Conservation (phyloP, 2,113 vertebrate species). For the Coracopsis vasa region DNA sequence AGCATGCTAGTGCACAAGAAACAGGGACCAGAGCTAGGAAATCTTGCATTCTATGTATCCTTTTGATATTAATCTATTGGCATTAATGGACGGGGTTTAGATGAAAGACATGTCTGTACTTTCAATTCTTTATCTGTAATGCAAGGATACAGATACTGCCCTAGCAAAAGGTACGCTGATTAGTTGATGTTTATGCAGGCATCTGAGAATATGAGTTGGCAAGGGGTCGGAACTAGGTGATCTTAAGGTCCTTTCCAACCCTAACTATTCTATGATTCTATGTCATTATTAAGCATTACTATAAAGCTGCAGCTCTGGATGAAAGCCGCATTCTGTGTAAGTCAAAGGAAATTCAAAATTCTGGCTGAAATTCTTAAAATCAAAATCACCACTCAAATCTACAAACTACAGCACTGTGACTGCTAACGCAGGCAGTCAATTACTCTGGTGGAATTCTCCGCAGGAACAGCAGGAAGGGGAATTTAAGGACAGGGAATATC, state of each 20-base stretch:
- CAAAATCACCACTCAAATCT: background rate
- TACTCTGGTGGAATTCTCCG: background rate
- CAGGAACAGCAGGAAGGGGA: background rate
- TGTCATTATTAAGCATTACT: background rate
- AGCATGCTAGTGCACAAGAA: background rate
- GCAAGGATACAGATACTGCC: background rate
- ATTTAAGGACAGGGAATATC: background rate
- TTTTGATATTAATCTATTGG: background rate
- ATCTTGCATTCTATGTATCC: background rate
- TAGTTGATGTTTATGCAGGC: background rate
- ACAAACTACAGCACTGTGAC: accelerated
- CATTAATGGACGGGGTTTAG: background rate
- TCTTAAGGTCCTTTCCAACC: background rate
- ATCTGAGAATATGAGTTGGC: background rate
- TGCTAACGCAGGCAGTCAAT: background rate
- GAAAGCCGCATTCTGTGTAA: background rate
- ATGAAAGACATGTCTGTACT: background rate
- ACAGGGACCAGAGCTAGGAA: background rate
- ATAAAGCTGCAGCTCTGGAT: background rate
- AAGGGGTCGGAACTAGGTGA: background rate
- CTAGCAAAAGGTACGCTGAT: background rate
- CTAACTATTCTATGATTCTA: background rate
- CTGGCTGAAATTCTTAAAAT: background rate
- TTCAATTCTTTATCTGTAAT: background rate
- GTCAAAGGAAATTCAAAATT: background rate